Conservation (phyloP, 1,140 invertebrate genomes). For the Drosophila funebris region DNA sequence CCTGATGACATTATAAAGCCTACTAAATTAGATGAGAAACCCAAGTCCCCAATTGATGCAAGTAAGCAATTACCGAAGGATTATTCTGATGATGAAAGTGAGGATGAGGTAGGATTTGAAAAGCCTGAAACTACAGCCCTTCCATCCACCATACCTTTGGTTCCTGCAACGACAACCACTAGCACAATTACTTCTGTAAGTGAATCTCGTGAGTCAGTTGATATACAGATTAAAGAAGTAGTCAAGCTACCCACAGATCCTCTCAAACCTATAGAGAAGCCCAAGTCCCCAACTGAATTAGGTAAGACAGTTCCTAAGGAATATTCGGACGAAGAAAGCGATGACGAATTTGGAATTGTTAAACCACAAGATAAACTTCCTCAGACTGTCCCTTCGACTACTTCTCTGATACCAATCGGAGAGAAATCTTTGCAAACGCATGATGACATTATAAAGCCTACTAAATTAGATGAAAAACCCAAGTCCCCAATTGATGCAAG, state of each 20-base stretch:
- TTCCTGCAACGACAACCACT: background rate
- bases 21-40: constrained; percentile 7
- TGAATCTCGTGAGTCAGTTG: background rate
- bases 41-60: background rate
- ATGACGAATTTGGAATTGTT: constrained; percentile 1
- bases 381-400: background rate
- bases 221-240: background rate
- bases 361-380: constrained; percentile 4
- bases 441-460: background rate
- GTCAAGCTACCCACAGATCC: background rate
- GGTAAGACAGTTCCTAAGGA: background rate
- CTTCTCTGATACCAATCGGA: background rate
- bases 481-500: constrained; percentile 2
- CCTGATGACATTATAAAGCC: background rate
- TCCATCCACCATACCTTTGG: background rate
- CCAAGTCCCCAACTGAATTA: constrained; percentile 11
- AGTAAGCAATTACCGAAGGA: background rate
- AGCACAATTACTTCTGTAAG: background rate
- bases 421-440: background rate
- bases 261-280: background rate
- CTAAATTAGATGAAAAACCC: constrained; percentile 7
- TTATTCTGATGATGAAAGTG: constrained; percentile 13
- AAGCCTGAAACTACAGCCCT: constrained; percentile 12
- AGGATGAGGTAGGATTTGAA: constrained; percentile 7
- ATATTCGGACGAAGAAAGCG: constrained; percentile 26